Conservation (phyloP, 1,140 invertebrate species). For the Nylanderia fulva region DNA sequence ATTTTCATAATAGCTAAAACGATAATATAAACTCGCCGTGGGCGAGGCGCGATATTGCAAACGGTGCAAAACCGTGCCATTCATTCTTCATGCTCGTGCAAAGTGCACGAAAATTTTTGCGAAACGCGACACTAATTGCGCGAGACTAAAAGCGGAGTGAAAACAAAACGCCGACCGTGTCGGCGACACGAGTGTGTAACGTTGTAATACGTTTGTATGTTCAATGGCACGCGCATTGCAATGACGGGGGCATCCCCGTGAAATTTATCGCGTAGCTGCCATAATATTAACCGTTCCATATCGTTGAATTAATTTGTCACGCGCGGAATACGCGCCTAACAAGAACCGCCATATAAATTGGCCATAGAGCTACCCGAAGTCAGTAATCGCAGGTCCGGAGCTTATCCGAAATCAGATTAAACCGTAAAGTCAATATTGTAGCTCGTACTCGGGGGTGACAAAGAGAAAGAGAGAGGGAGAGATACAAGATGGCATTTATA, state of each 20-base stretch:
- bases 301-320: constrained; percentile 16
- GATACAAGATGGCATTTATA: constrained; percentile 3
- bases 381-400: constrained; percentile 10
- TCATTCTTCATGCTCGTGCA: not conserved
- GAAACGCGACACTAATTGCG: not conserved
- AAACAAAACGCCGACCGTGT: not conserved
- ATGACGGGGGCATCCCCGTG: not conserved
- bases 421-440: constrained; percentile 41
- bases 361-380: not conserved
- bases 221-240: not conserved
- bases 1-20: not conserved
- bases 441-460: not conserved
- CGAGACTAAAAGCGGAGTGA: not conserved
- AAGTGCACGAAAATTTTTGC: not conserved
- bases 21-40: not conserved
- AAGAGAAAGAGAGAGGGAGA: not conserved
- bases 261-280: constrained; percentile 10
- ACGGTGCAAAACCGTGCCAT: not conserved
- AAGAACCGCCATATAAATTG: constrained; percentile 14
- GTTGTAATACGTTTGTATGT: not conserved
- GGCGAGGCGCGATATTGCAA: not conserved
- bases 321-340: constrained; percentile 4
- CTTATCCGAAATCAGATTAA: constrained; percentile 29
- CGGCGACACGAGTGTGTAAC: not conserved
- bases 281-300: not conserved